Evolutionary conservation across 2,113 vertebrate species (phyloP).

Genomic region (Drymodes brunneopygia): DNA sequence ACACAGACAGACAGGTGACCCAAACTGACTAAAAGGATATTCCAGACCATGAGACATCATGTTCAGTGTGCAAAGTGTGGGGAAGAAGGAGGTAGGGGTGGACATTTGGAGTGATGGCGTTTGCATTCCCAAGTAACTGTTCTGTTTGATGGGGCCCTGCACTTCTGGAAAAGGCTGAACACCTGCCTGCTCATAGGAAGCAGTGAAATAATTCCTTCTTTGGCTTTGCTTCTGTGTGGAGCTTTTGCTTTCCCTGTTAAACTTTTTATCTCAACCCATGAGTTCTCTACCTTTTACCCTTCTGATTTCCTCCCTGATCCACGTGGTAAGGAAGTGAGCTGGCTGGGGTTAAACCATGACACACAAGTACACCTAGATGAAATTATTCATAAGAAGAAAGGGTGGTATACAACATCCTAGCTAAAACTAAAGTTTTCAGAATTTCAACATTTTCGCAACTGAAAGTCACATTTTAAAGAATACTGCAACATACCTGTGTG

Average conservation of each 20-base stretch:
- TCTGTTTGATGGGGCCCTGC: no score
- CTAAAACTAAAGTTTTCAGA: background rate
- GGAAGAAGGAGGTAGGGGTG: background rate
- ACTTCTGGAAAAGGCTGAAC: background rate
- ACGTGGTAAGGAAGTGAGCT: background rate
- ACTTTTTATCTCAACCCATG: accelerated
- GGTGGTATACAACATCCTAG: background rate
- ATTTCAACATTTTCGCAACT: background rate
- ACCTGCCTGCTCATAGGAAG: background rate
- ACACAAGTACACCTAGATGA: background rate
- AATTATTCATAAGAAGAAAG: background rate
- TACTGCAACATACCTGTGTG: background rate
- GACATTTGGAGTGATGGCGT: background rate
- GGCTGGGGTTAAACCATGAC: background rate
- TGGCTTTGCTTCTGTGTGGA: background rate
- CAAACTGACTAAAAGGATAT: background rate
- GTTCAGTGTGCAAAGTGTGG: background rate
- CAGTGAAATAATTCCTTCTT: background rate
- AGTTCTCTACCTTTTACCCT: background rate
- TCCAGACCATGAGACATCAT: background rate
- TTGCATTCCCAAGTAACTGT: background rate
- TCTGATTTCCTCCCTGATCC: accelerated
- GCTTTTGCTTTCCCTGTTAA: background rate
- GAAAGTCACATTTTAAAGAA: background rate
- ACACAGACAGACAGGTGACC: background rate